Base-by-base conservation (phyloP, 2,888 invertebrate genomes). In the Sesamia inferens region DNA sequence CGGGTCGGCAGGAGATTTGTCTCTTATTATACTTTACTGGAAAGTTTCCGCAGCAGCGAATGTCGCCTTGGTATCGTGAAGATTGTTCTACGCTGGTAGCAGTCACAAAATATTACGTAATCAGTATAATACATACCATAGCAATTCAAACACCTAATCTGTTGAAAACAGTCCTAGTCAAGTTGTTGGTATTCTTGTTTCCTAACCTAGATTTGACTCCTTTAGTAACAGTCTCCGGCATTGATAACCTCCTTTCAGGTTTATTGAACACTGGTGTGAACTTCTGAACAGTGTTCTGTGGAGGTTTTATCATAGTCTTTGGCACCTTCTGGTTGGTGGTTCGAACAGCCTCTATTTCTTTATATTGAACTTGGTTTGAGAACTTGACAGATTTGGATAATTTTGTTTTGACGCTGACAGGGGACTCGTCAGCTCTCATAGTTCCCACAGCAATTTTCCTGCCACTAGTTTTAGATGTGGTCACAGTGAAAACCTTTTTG, bases 301-400 rank as follows among this genome's bases (percentile, higher is more conserved):
- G 81, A 0, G 84, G 61, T 82, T 24, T 68, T 57, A 44, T 47
- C 16, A 54, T 19, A 5, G 71, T 16, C 16, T 75, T 80, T 14
- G 42, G 79, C 44, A 55, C 22, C 42, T 83, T 88, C 62, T 81
- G 68, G 24, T 31, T 74, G n/a, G 55, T 58, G 19, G 42, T 74
- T 8, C 61, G 81, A 51, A 78, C 71, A 0, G 83, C 10, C 74
- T 95, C 96, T 57, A 96, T 96, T 87, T 95, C 96, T 84, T 96
- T 96, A 76, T 95, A 96, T 74, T 96, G 92, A 0, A 96, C 88
- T 11, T 91, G 92, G 68, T 89, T 95, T 0, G 96, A 95, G 78
- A 96, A 96, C 79, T 96, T 96, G 0, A 96, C 96, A 0, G 96
- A 94, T 78, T 96, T 96, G 0, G 91, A 68, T n/a, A 96, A 85